Conservation (phyloP, 1,140 invertebrate species). For the Amphibalanus amphitrite region DNA sequence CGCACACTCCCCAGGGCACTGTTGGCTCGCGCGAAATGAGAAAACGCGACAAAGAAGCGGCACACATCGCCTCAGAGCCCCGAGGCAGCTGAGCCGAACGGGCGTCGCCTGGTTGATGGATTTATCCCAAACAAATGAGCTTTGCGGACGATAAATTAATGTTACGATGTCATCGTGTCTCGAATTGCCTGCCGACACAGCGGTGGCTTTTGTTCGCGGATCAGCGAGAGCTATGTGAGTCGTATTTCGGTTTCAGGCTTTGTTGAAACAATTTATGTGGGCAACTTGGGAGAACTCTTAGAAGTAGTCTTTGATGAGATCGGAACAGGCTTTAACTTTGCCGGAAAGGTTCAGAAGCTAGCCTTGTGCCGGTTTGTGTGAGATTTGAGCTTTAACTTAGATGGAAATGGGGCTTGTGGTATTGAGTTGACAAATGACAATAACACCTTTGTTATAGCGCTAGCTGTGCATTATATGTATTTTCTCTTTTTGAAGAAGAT, state of each 20-base stretch:
- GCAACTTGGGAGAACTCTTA: not conserved
- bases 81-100: not conserved
- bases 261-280: not conserved
- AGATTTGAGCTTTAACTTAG: not conserved
- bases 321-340: not conserved
- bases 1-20: not conserved
- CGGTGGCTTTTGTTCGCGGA: not conserved
- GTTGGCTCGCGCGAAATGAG: not conserved
- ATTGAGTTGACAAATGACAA: not conserved
- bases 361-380: not conserved
- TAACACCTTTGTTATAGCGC: too few species aligned
- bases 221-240: not conserved
- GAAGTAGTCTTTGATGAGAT: not conserved
- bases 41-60: not conserved
- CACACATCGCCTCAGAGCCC: not conserved
- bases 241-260: not conserved
- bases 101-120: not conserved
- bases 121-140: constrained; percentile 6
- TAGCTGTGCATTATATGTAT: too few species aligned
- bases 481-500: too few species aligned
- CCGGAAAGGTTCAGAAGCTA: not conserved
- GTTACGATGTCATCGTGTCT: constrained; percentile 3
- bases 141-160: constrained; percentile 3
- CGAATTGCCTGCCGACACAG: not conserved
- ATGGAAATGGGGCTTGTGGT: not conserved